A percentile compares a stretch with the other conserved stretches of the same genome.
Conservation (phyloP, 2,888 invertebrate species). For the Drosophila leonis region DNA sequence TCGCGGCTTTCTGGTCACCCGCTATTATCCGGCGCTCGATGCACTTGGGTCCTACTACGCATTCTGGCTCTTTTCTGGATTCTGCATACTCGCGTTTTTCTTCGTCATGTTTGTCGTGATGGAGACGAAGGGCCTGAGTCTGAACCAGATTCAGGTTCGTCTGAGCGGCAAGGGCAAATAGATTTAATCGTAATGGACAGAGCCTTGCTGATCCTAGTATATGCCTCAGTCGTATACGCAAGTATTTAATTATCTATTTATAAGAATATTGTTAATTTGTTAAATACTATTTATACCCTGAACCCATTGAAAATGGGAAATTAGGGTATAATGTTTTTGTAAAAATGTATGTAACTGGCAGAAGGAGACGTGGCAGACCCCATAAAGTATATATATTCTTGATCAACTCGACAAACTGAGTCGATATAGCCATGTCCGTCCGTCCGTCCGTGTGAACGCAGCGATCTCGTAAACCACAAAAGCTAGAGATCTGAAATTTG, state of each 20-base stretch:
- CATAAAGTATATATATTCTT: too few relatives aligned
- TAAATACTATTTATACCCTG: slow-evolving; percentile 45
- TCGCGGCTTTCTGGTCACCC: slow-evolving; percentile 91
- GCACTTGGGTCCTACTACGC: slow-evolving; percentile 89
- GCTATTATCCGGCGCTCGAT: slow-evolving; percentile 89
- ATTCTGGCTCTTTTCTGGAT: slow-evolving; percentile 90
- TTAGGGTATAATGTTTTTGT: too few relatives aligned
- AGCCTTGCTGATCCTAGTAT: slow-evolving; percentile 36
- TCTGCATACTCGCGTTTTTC: slow-evolving; percentile 88
- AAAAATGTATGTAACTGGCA: too few relatives aligned
- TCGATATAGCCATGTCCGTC: too few relatives aligned
- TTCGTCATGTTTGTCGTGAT: slow-evolving; percentile 92
- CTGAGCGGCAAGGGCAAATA: slow-evolving; percentile 87
- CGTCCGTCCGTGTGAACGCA: too few relatives aligned
- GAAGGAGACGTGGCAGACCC: too few relatives aligned
- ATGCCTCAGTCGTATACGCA: slow-evolving; percentile 45
- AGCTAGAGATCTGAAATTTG: too few relatives aligned
- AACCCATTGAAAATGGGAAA: too few relatives aligned
- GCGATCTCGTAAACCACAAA: too few relatives aligned
- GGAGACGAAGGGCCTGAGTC: slow-evolving; percentile 95
- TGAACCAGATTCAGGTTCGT: slow-evolving; percentile 93
- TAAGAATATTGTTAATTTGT: slow-evolving; percentile 57
- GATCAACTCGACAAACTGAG: too few relatives aligned
- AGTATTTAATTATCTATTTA: slow-evolving; percentile 72
- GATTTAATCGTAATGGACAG: not conserved